Evolutionary conservation across 2,888 invertebrate genomes (phyloP), one percentile per base, ranked within the genome.

Genomic region (Spodoptera exigua): DNA sequence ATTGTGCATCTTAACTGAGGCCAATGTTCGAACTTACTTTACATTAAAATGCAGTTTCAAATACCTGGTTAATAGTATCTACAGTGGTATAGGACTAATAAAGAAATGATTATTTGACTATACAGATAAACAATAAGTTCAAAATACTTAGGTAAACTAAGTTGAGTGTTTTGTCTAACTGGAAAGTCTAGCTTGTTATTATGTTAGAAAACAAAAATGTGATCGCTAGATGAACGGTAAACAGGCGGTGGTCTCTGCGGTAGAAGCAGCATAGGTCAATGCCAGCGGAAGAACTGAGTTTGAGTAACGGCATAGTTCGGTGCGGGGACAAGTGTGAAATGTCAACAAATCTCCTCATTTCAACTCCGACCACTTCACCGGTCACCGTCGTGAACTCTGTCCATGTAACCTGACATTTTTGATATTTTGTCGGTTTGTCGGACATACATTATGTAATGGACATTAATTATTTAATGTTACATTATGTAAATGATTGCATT

Each of bases 221-320:
- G 43, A 41, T 34, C 16, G 54, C 21, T 53, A 45, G 55, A 65
- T 47, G 46, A 56, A 69, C 67, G 53, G 59, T 58, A 65, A 56
- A 58, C 58, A 60, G 13, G 37, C 56, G 21, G 58, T 66, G 66
- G 49, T 52, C 68, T 63, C 53, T 78, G 73, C 63, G 75, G 56
- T 37, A 35, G 49, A 68, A 75, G 62, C 52, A 68, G 44, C 83
- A 79, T 81, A 84, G 90, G 91, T 89, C 91, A 91, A 86, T 91
- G 89, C 86, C 88, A 88, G 88, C 88, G 87, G 88, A 89, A 85
- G 88, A 84, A 76, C 66, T 65, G 60, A 77, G 83, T 85, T 86
- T 84, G 79, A 65, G 70, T 90, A 90, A 91, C 90, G 90, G 88
- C 82, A 83, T 78, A 74, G 70, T 70, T 63, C 70, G 74, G 77